Evolutionary conservation across 2,113 vertebrate genomes (phyloP).

Genomic region (Mustelus asterias): DNA sequence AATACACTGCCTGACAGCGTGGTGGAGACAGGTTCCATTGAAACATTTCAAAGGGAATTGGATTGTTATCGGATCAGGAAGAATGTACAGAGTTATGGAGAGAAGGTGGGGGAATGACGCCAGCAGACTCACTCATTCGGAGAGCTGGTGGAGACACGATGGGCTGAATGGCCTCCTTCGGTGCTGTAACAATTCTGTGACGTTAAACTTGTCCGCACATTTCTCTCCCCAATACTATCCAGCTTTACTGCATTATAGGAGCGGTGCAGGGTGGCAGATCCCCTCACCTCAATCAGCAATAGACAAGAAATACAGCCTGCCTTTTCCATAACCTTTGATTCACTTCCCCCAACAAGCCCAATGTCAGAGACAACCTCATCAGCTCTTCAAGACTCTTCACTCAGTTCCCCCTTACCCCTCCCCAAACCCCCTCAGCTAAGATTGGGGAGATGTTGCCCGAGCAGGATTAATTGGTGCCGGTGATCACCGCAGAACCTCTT

Average conservation of each 20-base stretch:
- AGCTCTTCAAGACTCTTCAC: background rate
- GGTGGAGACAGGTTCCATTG: no score
- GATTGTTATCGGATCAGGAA: no score
- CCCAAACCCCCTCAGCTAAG: background rate
- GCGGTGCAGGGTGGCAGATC: background rate
- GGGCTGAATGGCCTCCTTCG: no score
- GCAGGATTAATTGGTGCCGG: background rate
- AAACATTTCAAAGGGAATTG: no score
- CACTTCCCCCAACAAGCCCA: background rate
- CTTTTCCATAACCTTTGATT: background rate
- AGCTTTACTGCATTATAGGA: background rate
- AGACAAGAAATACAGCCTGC: background rate
- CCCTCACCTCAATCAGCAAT: background rate
- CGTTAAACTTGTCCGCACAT: background rate
- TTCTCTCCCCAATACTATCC: background rate
- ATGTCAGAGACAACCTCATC: background rate
- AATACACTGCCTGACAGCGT: no score
- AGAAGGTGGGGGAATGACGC: no score
- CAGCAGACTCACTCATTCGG: no score
- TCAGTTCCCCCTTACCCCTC: background rate
- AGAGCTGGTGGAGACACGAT: no score
- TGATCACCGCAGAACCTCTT: constrained; percentile 36
- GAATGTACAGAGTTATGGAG: no score
- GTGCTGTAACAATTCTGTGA: background rate
- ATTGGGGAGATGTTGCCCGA: background rate